Percentiles rank a stretch among this genome's conserved stretches.
Evolutionary conservation across 2,113 vertebrate species (phyloP).

Genomic region (Semnornis frantzii): DNA sequence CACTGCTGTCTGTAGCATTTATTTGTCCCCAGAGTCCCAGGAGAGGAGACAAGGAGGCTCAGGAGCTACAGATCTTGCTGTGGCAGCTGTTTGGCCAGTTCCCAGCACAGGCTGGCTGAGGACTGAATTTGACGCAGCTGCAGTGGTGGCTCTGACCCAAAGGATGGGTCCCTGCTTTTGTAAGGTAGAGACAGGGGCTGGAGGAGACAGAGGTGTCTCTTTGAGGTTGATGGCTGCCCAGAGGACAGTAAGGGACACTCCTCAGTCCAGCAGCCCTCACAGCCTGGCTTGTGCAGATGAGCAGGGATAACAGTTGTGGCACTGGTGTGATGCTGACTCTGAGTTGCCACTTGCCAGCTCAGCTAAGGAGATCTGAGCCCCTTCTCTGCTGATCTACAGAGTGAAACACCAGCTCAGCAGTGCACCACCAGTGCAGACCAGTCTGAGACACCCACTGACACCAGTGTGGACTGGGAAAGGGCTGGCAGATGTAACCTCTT

Average conservation of each 20-base stretch:
- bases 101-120: not conserved
- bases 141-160: not conserved
- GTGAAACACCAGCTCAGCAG: no score
- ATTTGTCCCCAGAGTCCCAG: slow-evolving; percentile 21
- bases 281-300: not conserved
- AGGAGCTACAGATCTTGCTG: not conserved
- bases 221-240: not conserved
- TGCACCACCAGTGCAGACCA: no score
- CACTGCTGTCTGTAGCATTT: slow-evolving; percentile 18
- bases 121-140: slow-evolving; percentile 65
- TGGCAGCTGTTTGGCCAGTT: slow-evolving; percentile 62
- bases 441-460: not conserved
- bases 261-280: not conserved
- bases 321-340: no score
- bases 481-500: not conserved
- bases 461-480: not conserved
- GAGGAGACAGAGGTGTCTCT: not conserved
- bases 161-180: not conserved
- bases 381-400: no score
- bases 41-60: not conserved
- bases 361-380: no score
- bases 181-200: fast-evolving
- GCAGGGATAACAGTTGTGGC: not conserved
- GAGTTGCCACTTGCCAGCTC: no score
- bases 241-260: not conserved